phyloP scores from a whole-genome alignment of 2,113 vertebrate species.

The Xiphorhynchus elegans region DNA sequence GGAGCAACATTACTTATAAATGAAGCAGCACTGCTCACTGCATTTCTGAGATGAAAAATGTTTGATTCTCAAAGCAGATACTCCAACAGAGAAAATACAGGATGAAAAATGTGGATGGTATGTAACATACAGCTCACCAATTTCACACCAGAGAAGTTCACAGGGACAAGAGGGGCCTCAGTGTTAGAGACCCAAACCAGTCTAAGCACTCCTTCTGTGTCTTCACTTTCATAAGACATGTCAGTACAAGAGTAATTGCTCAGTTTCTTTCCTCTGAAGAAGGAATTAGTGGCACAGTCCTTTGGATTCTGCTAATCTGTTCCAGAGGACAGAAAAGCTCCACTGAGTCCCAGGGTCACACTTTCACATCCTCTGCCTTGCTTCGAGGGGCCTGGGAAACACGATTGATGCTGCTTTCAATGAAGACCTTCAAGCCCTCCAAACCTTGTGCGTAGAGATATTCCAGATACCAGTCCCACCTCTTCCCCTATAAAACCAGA shows the following conservation, averaged over 20 bases:
- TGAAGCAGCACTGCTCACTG: not conserved
- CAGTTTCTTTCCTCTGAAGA: not conserved
- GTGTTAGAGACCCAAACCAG: not conserved
- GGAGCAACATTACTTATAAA: not conserved
- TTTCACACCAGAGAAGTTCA: not conserved
- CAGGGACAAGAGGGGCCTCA: not conserved
- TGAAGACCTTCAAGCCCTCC: slow-evolving; percentile 84
- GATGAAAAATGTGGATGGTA: not conserved
- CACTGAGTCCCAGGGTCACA: not conserved
- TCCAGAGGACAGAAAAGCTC: not conserved
- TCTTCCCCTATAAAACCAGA: slow-evolving; percentile 75
- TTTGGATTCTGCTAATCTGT: not conserved
- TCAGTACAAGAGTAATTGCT: not conserved
- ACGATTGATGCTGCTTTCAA: slow-evolving; percentile 79
- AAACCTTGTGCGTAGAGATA: slow-evolving; percentile 86
- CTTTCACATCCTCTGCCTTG: not conserved
- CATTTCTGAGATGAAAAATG: not conserved
- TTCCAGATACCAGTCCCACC: slow-evolving; percentile 88
- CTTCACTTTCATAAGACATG: not conserved
- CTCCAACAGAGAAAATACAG: not conserved
- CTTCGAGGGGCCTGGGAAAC: not conserved
- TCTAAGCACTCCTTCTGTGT: not conserved
- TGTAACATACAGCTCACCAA: not conserved
- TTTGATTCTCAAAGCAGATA: not conserved
- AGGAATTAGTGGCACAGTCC: not conserved